A percentile compares a stretch with the other conserved stretches of the same genome.
Conservation (phyloP, 2,113 vertebrate species). For the Megaceryle torquata region DNA sequence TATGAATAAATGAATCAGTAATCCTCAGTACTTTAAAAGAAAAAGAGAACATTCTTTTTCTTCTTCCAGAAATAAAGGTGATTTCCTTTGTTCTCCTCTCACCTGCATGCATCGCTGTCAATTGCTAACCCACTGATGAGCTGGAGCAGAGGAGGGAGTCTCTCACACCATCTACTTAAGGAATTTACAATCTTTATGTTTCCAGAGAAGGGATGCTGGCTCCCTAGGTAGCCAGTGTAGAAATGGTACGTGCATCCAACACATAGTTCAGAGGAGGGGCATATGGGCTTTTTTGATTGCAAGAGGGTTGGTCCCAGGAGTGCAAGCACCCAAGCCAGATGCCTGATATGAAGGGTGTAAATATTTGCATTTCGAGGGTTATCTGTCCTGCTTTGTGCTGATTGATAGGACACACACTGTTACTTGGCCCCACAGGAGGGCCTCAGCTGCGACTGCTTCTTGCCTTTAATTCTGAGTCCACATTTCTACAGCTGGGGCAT, state of each 20-base stretch:
- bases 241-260: not conserved
- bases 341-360: not conserved
- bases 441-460: not conserved
- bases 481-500: not conserved
- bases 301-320: not conserved
- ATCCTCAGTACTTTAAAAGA: slow-evolving; percentile 48
- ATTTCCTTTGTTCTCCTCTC: slow-evolving; percentile 57
- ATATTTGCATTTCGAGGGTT: not conserved
- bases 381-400: not conserved
- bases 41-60: slow-evolving; percentile 47
- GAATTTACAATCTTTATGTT: not conserved
- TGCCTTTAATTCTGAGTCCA: not conserved
- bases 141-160: not conserved
- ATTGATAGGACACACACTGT: fast-evolving
- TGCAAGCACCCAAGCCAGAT: not conserved
- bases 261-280: not conserved
- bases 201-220: not conserved
- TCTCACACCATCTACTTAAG: not conserved
- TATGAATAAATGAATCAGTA: slow-evolving; percentile 53
- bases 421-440: not conserved
- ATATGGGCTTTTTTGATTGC: not conserved
- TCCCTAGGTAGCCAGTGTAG: not conserved
- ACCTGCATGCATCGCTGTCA: not conserved
- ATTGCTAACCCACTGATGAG: not conserved
- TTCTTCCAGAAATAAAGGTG: slow-evolving; percentile 43